phyloP scores from a whole-genome alignment of 1,140 invertebrate genomes.

The Mycetomoellerius zeteki region DNA sequence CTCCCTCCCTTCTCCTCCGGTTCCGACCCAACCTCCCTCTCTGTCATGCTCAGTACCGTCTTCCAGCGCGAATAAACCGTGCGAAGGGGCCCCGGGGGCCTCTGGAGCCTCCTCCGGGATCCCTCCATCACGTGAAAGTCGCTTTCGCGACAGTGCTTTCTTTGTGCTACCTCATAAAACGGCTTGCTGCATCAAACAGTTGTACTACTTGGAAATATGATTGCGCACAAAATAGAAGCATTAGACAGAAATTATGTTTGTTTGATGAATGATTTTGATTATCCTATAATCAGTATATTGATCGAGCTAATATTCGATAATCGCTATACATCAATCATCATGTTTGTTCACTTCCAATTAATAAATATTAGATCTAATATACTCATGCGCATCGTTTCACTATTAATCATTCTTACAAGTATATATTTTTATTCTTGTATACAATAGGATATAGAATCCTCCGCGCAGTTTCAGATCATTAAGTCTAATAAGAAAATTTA shows the following conservation, averaged over 20 bases:
- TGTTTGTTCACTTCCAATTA: neutral
- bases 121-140: conserved; percentile 31
- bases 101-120: neutral
- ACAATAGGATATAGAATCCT: neutral
- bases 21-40: conserved; percentile 13
- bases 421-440: neutral
- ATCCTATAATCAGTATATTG: neutral
- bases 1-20: neutral
- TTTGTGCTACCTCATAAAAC: conserved; percentile 27
- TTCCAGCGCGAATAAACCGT: conserved; percentile 31
- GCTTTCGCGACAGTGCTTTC: conserved; percentile 44
- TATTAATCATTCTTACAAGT: neutral
- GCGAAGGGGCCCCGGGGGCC: conserved; percentile 45
- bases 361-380: neutral
- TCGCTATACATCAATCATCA: neutral
- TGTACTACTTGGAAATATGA: neutral
- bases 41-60: conserved; percentile 32
- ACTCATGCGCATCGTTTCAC: neutral
- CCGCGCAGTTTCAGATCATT: neutral
- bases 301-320: conserved; percentile 9
- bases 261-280: neutral
- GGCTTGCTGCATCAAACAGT: neutral
- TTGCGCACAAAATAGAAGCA: neutral
- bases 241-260: neutral
- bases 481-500: neutral